Evolutionary conservation across 92 coral and sea anemone species (phyloP).

Genomic region (Porites divaricata): DNA sequence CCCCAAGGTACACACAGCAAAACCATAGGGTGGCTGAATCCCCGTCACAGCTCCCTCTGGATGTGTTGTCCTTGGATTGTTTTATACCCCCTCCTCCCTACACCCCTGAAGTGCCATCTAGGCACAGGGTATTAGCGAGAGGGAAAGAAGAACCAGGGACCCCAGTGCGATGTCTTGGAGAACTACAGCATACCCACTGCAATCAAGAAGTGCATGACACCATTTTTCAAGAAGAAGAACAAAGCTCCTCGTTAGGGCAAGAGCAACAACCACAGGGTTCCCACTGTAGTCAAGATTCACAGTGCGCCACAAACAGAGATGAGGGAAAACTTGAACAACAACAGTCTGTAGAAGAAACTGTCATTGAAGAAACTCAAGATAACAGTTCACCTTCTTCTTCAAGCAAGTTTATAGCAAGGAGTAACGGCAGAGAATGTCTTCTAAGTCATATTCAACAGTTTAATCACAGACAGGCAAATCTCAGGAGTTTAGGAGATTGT

Average conservation of each 20-base stretch:
- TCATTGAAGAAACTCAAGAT: background rate
- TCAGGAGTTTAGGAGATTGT: background rate
- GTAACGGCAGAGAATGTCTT: slow-evolving; percentile 31
- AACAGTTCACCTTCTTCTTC: background rate
- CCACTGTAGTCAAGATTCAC: background rate
- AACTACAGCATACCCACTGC: background rate
- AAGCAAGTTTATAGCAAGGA: background rate
- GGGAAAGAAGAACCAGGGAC: slow-evolving; percentile 20
- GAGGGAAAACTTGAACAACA: background rate
- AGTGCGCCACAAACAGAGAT: background rate
- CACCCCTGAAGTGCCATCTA: slow-evolving; percentile 62
- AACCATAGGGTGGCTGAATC: slow-evolving; percentile 17
- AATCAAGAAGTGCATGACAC: background rate
- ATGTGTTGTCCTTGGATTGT: slow-evolving; percentile 42
- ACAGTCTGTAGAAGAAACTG: background rate
- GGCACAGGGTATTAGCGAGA: slow-evolving; percentile 64
- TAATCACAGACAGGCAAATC: slow-evolving; percentile 12
- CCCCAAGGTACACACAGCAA: slow-evolving; percentile 41
- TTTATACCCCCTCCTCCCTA: slow-evolving; percentile 89
- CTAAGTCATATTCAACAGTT: slow-evolving; percentile 53
- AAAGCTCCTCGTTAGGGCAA: background rate
- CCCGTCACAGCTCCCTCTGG: slow-evolving; percentile 59
- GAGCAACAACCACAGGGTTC: background rate
- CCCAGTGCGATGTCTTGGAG: background rate
- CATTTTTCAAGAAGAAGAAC: background rate